Conservation (phyloP, 2,797 vertebrate genomes). For the Rhadinocentrus ornatus region DNA sequence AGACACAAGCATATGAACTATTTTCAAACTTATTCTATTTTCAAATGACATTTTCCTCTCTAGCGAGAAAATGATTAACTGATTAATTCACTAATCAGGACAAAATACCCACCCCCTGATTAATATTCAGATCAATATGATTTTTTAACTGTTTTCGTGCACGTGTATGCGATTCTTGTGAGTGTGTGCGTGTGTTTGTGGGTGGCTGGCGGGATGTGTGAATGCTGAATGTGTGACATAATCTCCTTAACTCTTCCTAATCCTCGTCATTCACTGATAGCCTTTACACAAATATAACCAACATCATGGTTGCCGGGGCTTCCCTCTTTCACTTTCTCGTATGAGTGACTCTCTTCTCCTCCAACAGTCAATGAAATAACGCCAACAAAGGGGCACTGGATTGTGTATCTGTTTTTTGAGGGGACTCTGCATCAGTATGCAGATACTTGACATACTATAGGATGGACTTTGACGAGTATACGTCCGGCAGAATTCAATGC, state of each 20-base stretch:
- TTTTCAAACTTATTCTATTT: not conserved
- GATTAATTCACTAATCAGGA: no score
- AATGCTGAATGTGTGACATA: constrained; percentile 85
- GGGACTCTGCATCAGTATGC: constrained; percentile 71
- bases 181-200: constrained; percentile 61
- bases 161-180: constrained; percentile 19
- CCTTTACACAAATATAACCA: constrained; percentile 89
- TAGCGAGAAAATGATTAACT: no score
- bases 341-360: constrained; percentile 85
- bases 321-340: constrained; percentile 85
- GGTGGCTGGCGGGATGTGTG: constrained; percentile 69
- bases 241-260: constrained; percentile 89
- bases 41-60: not conserved
- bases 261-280: constrained; percentile 89
- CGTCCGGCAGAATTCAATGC: constrained; percentile 52
- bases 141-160: constrained; percentile 30
- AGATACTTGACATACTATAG: constrained; percentile 74
- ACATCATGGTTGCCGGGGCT: constrained; percentile 86
- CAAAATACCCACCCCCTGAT: no score
- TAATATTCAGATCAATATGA: constrained; percentile 35
- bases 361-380: constrained; percentile 85
- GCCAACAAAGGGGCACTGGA: constrained; percentile 78
- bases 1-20: not conserved
- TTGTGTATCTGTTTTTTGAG: constrained; percentile 82
- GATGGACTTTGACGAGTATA: constrained; percentile 63